Percentiles rank a stretch among this genome's conserved stretches.
phyloP scores from a whole-genome alignment of 2,113 vertebrate species.

The Scomber colias region DNA sequence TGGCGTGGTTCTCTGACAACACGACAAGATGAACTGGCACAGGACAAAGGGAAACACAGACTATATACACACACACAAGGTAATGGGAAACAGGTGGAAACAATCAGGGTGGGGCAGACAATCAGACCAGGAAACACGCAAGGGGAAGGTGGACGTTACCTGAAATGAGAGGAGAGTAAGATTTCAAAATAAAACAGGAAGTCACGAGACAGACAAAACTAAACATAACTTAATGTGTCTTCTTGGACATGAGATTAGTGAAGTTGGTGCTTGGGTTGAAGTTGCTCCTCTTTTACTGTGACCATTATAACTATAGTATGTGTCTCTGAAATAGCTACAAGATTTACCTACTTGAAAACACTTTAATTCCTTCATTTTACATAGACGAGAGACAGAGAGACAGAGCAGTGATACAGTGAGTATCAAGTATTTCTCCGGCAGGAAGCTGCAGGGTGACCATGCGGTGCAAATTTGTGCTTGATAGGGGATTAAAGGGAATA shows the following conservation, averaged over 20 bases:
- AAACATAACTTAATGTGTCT: too few relatives aligned
- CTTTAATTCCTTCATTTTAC: neutral
- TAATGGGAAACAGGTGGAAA: too few relatives aligned
- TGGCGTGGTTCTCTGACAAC: too few relatives aligned
- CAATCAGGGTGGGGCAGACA: too few relatives aligned
- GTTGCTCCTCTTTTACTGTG: neutral
- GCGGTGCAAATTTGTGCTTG: constrained; percentile 17
- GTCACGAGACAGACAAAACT: too few relatives aligned
- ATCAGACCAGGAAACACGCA: too few relatives aligned
- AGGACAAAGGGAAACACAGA: too few relatives aligned
- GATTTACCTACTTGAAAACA: neutral
- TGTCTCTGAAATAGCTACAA: neutral
- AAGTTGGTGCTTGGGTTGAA: neutral
- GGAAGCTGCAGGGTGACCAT: constrained; percentile 31
- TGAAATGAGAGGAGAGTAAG: too few relatives aligned
- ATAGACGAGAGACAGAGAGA: neutral
- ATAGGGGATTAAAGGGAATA: constrained; percentile 35
- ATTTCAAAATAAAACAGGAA: too few relatives aligned
- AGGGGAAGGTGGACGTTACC: too few relatives aligned
- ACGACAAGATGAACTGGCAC: too few relatives aligned
- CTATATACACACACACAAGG: too few relatives aligned
- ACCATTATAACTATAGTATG: neutral
- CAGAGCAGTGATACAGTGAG: neutral
- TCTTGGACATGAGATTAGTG: neutral
- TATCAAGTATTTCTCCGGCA: constrained; percentile 14